Percentiles rank a stretch among this genome's conserved stretches.
These are phyloP conservation scores for Lanius collurio DNA, from an alignment of 2,113 vertebrate species.

Conservation along the genomic window DNA sequence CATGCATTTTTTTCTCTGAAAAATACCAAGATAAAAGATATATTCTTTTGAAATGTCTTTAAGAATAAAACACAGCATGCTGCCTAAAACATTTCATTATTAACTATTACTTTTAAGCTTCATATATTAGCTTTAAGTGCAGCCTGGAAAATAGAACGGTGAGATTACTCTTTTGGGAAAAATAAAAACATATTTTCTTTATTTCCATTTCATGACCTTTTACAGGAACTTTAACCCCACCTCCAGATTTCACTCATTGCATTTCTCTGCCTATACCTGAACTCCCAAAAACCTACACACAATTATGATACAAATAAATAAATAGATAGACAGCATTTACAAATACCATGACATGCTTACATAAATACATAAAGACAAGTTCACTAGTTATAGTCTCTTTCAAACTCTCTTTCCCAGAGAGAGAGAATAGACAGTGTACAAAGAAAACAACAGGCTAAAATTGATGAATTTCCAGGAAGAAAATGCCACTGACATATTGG, in stretches of 20 bases:
- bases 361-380: neutral
- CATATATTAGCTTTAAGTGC: neutral
- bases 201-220: neutral
- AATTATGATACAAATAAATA: neutral
- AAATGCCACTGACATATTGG: neutral
- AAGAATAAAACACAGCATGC: neutral
- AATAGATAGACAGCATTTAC: neutral
- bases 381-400: neutral
- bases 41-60: neutral
- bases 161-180: neutral
- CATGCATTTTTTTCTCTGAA: neutral
- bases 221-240: neutral
- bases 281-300: neutral
- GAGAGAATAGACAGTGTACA: neutral
- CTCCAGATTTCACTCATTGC: neutral
- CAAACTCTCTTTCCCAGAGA: neutral
- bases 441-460: neutral
- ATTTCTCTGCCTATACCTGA: neutral
- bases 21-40: neutral
- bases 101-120: neutral
- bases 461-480: neutral
- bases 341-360: neutral
- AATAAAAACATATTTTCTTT: neutral
- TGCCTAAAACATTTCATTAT: neutral
- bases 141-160: neutral